Percentiles rank a stretch among this genome's conserved stretches.
Conservation (phyloP, 2,888 invertebrate genomes). For the Sphecodes monilicornis region DNA sequence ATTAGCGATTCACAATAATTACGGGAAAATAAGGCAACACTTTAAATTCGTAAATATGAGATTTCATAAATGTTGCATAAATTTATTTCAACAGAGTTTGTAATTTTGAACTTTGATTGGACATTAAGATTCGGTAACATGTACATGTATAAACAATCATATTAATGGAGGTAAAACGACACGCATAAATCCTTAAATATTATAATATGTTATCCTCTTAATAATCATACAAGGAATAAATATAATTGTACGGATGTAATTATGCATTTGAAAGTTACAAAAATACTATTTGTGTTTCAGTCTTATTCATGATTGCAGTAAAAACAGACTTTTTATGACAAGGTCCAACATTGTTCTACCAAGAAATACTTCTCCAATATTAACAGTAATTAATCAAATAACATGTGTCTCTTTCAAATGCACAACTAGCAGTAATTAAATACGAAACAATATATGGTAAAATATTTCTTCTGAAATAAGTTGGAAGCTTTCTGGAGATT, state of each 20-base stretch:
- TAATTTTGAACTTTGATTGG: constrained; percentile 77
- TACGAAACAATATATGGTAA: constrained; percentile 39
- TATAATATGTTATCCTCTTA: constrained; percentile 64
- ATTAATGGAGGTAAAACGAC: constrained; percentile 77
- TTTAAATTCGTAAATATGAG: constrained; percentile 4
- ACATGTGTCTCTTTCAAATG: constrained; percentile 54
- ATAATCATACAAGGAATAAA: constrained; percentile 74
- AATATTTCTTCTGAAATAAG: constrained; percentile 19
- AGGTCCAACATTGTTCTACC: constrained; percentile 18
- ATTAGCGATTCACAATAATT: not conserved
- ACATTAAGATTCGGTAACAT: constrained; percentile 80
- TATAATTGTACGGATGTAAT: constrained; percentile 65
- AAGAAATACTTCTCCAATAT: constrained; percentile 1
- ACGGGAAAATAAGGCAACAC: not conserved
- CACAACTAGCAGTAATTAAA: constrained; percentile 53
- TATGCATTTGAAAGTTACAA: constrained; percentile 76
- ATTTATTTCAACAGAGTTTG: constrained; percentile 77
- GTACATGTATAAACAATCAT: constrained; percentile 79
- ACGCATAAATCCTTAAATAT: constrained; percentile 69
- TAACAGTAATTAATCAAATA: constrained; percentile 19
- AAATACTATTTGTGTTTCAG: constrained; percentile 48
- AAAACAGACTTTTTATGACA: constrained; percentile 22
- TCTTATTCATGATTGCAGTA: constrained; percentile 39
- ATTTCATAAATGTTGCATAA: constrained; percentile 61
- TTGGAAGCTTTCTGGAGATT: constrained; percentile 34